Base-by-base conservation (phyloP, 2,797 vertebrate species). In the Synanceia verrucosa region DNA sequence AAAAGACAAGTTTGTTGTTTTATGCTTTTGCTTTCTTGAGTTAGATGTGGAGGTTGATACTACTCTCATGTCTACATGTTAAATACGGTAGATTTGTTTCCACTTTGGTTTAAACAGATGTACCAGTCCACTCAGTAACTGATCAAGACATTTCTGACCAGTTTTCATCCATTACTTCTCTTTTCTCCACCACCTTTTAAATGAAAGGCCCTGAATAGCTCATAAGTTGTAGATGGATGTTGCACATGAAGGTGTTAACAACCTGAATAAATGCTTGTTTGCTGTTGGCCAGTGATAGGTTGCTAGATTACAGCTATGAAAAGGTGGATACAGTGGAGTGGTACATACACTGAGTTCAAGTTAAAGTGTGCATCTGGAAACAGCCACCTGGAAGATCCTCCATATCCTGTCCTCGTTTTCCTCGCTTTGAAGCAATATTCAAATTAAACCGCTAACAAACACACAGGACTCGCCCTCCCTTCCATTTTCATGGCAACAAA, bases 401-500 rank as follows among this genome's bases (percentile, higher is more conserved):
- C 33, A 13, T 50, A 24, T 36, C 34, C 36, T 59, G 24, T 50
- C 37, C 34, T 37, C 46, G n/a, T 23, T 37, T 21, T 16, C 41
- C 37, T 33, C 37, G 1, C 5, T 36, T 11, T 62, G 10, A 68
- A 77, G 58, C 56, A 65, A 82, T 88, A 77, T 83, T 86, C 37
- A 78, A 81, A 89, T 85, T 55, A 87, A 82, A 83, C 66, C 6
- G n/a, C 67, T 63, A 81, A 80, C 60, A 69, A 64, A 71, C 57
- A 64, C 31, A 21, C 33, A 57, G 61, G 66, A n/a, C 55, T 47
- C 29, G 70, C n/a, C 71, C 55, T 65, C 65, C 48, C 61, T 64
- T 43, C 50, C 29, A 61, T 13, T 78, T 79, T 73, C 10, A 51
- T 9, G 70, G 48, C 63, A 58, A 58, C 72, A 68, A 76, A 70